Evolutionary conservation across 2,113 vertebrate species (phyloP).

Genomic region (Bathybates hornii): DNA sequence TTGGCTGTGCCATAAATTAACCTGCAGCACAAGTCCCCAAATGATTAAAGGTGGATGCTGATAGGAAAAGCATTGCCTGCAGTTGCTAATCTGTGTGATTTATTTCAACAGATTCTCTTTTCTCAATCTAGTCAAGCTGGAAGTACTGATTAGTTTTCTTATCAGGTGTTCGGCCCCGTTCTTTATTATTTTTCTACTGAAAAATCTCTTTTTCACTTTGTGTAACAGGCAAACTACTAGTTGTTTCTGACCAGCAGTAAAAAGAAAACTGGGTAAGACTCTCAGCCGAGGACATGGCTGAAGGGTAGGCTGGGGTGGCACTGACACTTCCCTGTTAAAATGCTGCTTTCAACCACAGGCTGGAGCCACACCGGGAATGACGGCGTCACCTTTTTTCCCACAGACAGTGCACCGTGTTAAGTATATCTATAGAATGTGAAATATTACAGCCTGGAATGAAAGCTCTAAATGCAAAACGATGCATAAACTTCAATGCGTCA

Average conservation of each 20-base stretch:
- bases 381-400: accelerated
- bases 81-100: not conserved
- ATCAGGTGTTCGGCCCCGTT: not conserved
- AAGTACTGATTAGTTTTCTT: not conserved
- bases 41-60: not conserved
- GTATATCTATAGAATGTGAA: not conserved
- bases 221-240: not conserved
- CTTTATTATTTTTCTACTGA: not conserved
- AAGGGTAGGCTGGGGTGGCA: not conserved
- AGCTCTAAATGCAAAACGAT: not conserved
- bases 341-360: not conserved
- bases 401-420: no score
- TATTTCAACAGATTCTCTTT: not conserved
- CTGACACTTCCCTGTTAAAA: not conserved
- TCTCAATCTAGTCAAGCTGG: not conserved
- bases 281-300: accelerated
- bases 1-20: not conserved
- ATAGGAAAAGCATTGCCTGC: not conserved
- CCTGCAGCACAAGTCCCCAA: not conserved
- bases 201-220: not conserved
- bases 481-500: not conserved
- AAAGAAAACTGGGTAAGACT: not conserved
- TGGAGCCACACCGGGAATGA: not conserved
- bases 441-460: not conserved
- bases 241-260: not conserved